These are phyloP conservation scores for Halocynthia aurantium DNA, from an alignment of 23 tunicate species.

Conservation along the genomic window DNA sequence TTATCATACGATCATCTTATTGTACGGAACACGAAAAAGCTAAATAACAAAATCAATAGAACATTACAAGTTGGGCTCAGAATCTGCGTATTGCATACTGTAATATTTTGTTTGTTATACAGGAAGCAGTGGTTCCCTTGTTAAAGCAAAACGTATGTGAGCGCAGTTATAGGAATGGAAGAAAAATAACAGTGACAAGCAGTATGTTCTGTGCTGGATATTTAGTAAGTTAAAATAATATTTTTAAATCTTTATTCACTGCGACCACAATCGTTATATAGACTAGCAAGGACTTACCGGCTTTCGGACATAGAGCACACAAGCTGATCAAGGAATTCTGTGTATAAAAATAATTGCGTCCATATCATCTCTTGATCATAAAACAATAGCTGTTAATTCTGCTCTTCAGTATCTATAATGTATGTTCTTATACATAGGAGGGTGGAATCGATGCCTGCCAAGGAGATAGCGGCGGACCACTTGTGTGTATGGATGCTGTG, in stretches of 20 bases:
- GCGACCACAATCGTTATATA: background rate
- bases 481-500: background rate
- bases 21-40: no score
- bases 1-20: no score
- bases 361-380: no score
- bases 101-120: background rate
- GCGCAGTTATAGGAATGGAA: background rate
- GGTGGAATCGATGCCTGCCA: conserved; percentile 6
- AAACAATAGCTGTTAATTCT: no score
- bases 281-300: background rate
- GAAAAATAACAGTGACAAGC: background rate
- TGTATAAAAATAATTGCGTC: background rate
- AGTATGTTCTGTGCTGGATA: conserved; percentile 9
- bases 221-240: background rate
- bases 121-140: conserved; percentile 2
- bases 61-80: no score
- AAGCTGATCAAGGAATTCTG: no score
- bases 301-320: background rate
- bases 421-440: background rate
- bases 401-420: no score
- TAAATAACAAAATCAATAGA: no score
- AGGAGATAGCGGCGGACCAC: conserved; percentile 8
- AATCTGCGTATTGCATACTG: no score
- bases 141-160: background rate
- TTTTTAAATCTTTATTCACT: background rate